Conservation (phyloP, 1,140 invertebrate species). For the Psix sp. region DNA sequence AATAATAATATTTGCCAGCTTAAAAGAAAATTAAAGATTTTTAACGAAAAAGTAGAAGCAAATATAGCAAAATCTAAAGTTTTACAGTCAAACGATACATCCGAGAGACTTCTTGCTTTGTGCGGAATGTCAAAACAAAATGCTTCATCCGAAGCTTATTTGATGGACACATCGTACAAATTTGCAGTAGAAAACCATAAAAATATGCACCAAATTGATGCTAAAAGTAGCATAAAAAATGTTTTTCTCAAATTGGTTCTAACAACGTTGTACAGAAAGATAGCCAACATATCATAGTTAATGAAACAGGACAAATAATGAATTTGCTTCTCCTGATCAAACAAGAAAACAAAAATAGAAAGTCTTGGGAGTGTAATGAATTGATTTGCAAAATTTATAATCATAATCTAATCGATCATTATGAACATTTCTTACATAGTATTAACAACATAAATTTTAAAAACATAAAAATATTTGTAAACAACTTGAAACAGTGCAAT, state of each 20-base stretch:
- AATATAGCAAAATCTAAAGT: too few relatives aligned
- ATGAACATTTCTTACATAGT: not conserved
- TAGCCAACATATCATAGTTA: too few relatives aligned
- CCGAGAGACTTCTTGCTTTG: too few relatives aligned
- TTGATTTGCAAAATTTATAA: conserved; percentile 1
- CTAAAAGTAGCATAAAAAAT: not conserved
- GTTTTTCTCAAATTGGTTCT: not conserved
- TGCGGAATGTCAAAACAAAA: too few relatives aligned
- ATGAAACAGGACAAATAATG: too few relatives aligned
- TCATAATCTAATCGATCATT: not conserved
- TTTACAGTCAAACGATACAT: too few relatives aligned
- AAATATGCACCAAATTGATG: not conserved
- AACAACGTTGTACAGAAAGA: too few relatives aligned
- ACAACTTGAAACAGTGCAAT: not conserved
- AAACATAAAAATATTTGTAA: not conserved
- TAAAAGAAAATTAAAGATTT: too few relatives aligned
- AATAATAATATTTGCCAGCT: too few relatives aligned
- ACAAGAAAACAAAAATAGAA: not conserved
- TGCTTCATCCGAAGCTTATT: too few relatives aligned
- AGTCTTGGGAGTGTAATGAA: not conserved
- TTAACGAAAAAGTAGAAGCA: too few relatives aligned
- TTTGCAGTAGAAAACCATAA: not conserved
- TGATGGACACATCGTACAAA: not conserved
- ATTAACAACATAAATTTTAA: not conserved
- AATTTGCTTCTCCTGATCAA: too few relatives aligned